Evolutionary conservation across 2,113 vertebrate genomes (phyloP).

Genomic region (Oncorhynchus masou): DNA sequence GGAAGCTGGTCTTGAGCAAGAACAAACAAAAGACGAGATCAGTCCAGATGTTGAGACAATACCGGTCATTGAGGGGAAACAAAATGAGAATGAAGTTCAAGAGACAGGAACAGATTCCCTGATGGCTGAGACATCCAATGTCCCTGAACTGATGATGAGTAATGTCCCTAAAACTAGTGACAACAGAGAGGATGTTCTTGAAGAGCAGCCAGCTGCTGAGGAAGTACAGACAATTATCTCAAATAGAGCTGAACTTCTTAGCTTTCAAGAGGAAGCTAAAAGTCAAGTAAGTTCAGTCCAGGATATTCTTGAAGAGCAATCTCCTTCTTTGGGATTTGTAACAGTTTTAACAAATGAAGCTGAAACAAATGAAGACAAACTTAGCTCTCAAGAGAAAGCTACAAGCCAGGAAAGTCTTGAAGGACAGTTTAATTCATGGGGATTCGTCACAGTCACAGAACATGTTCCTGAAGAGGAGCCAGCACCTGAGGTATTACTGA

Average conservation of each 20-base stretch:
- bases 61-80: constrained; percentile 8
- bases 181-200: constrained; percentile 5
- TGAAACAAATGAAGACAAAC: constrained; percentile 42
- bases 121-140: constrained; percentile 3
- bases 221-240: no score
- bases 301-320: constrained; percentile 1
- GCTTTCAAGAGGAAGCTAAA: no score
- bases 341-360: constrained; percentile 55
- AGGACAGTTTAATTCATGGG: no score
- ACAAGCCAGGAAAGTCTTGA: constrained; percentile 45
- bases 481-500: no score
- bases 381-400: constrained; percentile 78
- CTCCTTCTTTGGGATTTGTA: constrained; percentile 39
- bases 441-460: no score
- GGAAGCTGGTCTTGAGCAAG: constrained; percentile 34
- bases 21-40: constrained; percentile 25
- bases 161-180: constrained; percentile 7
- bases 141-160: constrained; percentile 3
- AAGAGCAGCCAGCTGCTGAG: no score
- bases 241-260: no score
- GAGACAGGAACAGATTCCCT: neutral
- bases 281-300: no score
- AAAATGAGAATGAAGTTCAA: constrained; percentile 23
- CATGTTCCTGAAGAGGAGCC: no score
- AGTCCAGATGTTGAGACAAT: neutral